A percentile compares a stretch with the other conserved stretches of the same genome.
Conservation (phyloP, 2,888 invertebrate species). For the Crioceris asparagi region DNA sequence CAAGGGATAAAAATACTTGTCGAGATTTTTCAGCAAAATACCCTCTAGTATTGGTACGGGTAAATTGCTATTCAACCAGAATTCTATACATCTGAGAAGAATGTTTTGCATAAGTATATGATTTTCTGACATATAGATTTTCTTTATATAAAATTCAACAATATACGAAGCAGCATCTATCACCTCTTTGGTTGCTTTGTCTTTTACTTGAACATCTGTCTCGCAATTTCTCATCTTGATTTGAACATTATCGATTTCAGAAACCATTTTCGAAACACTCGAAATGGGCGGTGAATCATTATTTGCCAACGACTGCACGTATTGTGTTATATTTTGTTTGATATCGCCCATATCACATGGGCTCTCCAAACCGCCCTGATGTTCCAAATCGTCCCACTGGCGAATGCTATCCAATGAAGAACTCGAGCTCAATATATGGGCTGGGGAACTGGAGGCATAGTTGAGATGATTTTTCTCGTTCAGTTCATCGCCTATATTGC, state of each 20-base stretch:
- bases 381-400: conserved; percentile 38
- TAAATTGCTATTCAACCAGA: conserved; percentile 35
- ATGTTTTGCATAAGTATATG: conserved; percentile 40
- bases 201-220: conserved; percentile 27
- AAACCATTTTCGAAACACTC: conserved; percentile 30
- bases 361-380: conserved; percentile 37
- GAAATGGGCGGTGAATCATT: conserved; percentile 28
- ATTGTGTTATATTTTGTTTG: conserved; percentile 33
- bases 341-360: conserved; percentile 34
- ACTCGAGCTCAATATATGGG: conserved; percentile 33
- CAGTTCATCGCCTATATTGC: conserved; percentile 24
- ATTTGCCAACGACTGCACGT: conserved; percentile 33
- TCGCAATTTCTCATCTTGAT: conserved; percentile 13
- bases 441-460: conserved; percentile 26
- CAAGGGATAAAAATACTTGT: conserved; percentile 39
- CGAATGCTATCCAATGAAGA: conserved; percentile 37
- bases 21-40: conserved; percentile 37
- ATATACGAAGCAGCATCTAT: conserved; percentile 32
- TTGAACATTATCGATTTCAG: conserved; percentile 17
- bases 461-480: conserved; percentile 21
- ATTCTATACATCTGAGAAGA: conserved; percentile 37
- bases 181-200: conserved; percentile 29
- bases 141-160: conserved; percentile 36
- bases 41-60: conserved; percentile 35
- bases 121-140: conserved; percentile 35